Conservation (phyloP, 2,888 invertebrate species). For the Apantesis nais region DNA sequence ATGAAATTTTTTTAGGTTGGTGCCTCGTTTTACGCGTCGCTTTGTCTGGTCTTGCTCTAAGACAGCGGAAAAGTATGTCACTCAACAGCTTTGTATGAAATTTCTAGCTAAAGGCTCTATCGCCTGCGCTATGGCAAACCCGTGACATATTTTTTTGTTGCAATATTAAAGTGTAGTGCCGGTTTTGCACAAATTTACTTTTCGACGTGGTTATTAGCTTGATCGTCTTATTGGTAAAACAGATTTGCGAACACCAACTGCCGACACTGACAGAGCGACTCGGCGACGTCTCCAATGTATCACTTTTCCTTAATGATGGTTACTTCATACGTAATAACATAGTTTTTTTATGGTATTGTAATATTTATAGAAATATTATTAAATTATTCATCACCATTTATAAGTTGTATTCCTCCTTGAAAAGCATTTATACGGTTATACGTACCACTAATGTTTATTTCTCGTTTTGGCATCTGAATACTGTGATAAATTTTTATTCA, state of each 20-base stretch:
- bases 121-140: neutral
- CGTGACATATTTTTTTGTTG: neutral
- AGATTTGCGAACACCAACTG: neutral
- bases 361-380: conserved; percentile 39
- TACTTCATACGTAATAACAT: conserved; percentile 51
- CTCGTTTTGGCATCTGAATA: conserved; percentile 62
- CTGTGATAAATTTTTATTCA: conserved; percentile 72
- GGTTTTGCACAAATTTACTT: neutral
- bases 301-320: conserved; percentile 44
- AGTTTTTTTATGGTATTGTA: conserved; percentile 43
- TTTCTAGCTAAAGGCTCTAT: neutral
- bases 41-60: conserved; percentile 31
- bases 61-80: neutral
- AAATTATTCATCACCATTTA: conserved; percentile 33
- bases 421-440: conserved; percentile 45
- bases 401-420: conserved; percentile 35
- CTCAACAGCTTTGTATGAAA: neutral
- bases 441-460: conserved; percentile 39
- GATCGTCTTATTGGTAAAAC: neutral
- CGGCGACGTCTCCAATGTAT: conserved; percentile 32
- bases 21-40: conserved; percentile 25
- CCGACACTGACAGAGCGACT: conserved; percentile 17
- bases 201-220: neutral
- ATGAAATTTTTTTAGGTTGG: conserved; percentile 39
- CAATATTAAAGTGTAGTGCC: neutral